Evolutionary conservation across 2,113 vertebrate genomes (phyloP).

Genomic region (Hassar affinis): DNA sequence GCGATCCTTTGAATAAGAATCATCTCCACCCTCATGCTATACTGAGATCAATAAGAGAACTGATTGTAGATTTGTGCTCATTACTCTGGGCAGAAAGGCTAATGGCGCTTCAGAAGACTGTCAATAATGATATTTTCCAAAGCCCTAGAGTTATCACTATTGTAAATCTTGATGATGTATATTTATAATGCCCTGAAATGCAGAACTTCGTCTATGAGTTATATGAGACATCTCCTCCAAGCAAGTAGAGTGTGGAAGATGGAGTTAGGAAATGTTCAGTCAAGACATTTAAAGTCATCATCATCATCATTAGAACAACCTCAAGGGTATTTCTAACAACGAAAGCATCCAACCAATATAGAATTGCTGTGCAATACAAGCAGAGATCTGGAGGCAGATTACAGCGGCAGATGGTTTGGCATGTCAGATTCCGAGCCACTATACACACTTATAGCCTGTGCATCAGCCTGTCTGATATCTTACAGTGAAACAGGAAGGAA

Average conservation of each 20-base stretch:
- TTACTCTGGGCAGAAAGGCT: constrained; percentile 40
- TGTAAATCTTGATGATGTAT: constrained; percentile 30
- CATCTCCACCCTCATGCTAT: constrained; percentile 29
- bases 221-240: neutral
- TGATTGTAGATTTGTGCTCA: constrained; percentile 42
- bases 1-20: constrained; percentile 35
- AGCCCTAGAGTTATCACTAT: constrained; percentile 6
- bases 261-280: constrained; percentile 8
- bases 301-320: constrained; percentile 21
- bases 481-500: constrained; percentile 20
- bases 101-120: constrained; percentile 34
- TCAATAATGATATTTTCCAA: constrained; percentile 31
- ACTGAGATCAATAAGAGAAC: constrained; percentile 40
- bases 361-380: neutral
- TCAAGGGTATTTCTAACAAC: neutral
- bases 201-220: neutral
- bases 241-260: constrained; percentile 1
- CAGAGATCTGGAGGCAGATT: neutral
- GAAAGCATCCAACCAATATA: neutral
- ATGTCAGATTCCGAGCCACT: neutral
- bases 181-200: constrained; percentile 14
- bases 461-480: constrained; percentile 11
- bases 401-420: constrained; percentile 4
- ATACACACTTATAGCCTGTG: neutral
- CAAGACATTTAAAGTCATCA: neutral